Conservation (phyloP, 2,113 vertebrate genomes). For the Ictalurus punctatus region DNA sequence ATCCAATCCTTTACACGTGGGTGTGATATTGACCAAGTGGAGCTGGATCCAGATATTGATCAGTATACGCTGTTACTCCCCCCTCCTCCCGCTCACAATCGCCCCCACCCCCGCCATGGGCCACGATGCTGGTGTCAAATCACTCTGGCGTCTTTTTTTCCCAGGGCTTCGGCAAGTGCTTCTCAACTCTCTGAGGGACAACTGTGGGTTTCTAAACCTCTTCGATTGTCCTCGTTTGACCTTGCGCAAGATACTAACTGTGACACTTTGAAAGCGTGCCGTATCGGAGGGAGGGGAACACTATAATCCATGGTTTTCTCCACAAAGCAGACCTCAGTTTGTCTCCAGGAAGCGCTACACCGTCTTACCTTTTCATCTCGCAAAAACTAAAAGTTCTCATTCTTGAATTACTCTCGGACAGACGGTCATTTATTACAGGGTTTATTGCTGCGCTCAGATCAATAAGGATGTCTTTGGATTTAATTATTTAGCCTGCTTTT, state of each 20-base stretch:
- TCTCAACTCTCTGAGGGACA: constrained; percentile 5
- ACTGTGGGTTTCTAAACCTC: background rate
- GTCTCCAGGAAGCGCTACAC: background rate
- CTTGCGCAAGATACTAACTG: background rate
- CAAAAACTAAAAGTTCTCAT: constrained; percentile 27
- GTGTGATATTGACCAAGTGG: constrained; percentile 1
- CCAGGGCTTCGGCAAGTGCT: background rate
- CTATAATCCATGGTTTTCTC: background rate
- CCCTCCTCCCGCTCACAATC: constrained; percentile 52
- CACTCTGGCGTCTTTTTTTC: constrained; percentile 7
- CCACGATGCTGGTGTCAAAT: constrained; percentile 4
- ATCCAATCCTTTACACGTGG: constrained; percentile 51
- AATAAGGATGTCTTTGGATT: constrained; percentile 63
- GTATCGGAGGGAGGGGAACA: background rate
- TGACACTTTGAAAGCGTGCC: background rate
- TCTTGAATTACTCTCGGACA: constrained; percentile 58
- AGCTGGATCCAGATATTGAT: constrained; percentile 31
- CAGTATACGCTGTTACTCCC: constrained; percentile 61
- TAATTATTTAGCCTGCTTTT: constrained; percentile 67
- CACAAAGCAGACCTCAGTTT: background rate
- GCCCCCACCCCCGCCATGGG: constrained; percentile 55
- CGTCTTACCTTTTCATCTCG: background rate
- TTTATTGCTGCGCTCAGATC: constrained; percentile 69
- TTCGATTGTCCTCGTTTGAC: constrained; percentile 14
- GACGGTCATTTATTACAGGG: constrained; percentile 65